These are phyloP conservation scores for Drosophila parthenogenetica DNA, from an alignment of 2,888 invertebrate species.

Conservation along the genomic window DNA sequence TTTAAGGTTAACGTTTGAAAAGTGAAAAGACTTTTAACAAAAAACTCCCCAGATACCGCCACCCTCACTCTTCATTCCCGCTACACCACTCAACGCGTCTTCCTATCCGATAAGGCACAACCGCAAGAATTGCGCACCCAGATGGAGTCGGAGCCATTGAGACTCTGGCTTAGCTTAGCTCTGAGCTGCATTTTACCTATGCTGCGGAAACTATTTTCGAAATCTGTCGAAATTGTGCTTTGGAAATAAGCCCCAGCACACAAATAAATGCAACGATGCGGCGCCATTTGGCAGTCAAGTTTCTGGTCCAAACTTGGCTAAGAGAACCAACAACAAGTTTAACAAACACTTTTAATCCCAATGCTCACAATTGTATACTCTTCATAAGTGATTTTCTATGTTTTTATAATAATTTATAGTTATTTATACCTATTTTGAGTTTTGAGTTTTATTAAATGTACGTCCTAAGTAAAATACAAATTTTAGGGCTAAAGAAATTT, in stretches of 20 bases:
- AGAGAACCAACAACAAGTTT: conserved; percentile 3
- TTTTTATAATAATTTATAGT: too few relatives aligned
- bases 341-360: background rate
- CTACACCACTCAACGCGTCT: background rate
- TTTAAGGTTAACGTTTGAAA: conserved; percentile 72
- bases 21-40: conserved; percentile 69
- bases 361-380: conserved; percentile 9
- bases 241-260: conserved; percentile 73
- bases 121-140: conserved; percentile 51
- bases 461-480: too few relatives aligned
- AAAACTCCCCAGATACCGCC: background rate
- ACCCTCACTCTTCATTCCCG: background rate
- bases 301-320: conserved; percentile 36
- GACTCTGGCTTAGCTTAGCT: conserved; percentile 23
- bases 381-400: background rate
- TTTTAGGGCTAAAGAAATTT: too few relatives aligned
- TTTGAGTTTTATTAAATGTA: too few relatives aligned
- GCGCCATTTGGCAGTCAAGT: conserved; percentile 61
- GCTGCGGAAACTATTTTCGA: conserved; percentile 68
- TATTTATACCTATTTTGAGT: too few relatives aligned
- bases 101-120: conserved; percentile 34
- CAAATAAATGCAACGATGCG: conserved; percentile 62
- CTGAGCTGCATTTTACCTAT: conserved; percentile 64
- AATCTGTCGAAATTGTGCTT: conserved; percentile 72
- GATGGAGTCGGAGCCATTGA: conserved; percentile 16